Conservation (phyloP, 2,888 invertebrate species). For the Drosophila austrosaltans region DNA sequence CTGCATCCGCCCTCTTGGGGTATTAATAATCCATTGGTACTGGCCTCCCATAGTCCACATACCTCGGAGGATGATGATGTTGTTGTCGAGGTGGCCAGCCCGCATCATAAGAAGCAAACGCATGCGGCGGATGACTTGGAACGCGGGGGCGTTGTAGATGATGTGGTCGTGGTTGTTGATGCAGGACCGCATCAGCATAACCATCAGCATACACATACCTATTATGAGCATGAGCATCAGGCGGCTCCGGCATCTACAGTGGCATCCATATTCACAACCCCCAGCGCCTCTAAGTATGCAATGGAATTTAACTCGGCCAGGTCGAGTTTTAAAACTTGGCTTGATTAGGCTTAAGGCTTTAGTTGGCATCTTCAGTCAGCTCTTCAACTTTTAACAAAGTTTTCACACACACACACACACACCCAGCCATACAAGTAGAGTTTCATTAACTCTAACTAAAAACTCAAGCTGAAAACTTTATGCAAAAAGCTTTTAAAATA, state of each 20-base stretch:
- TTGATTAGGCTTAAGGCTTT: constrained; percentile 28
- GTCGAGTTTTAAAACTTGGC: constrained; percentile 36
- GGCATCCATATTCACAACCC: constrained; percentile 53
- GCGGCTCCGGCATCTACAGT: constrained; percentile 53
- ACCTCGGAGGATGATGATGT: constrained; percentile 81
- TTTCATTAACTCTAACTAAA: constrained; percentile 67
- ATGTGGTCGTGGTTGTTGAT: constrained; percentile 80
- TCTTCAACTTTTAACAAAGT: constrained; percentile 51
- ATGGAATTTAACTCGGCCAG: constrained; percentile 42
- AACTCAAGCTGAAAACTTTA: constrained; percentile 61
- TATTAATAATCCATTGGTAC: constrained; percentile 82
- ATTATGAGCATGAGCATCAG: constrained; percentile 64
- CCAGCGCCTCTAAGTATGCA: constrained; percentile 62
- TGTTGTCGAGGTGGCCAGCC: constrained; percentile 71
- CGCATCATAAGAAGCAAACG: constrained; percentile 63
- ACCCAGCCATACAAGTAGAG: constrained; percentile 8
- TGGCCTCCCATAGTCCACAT: constrained; percentile 84
- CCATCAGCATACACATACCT: constrained; percentile 65
- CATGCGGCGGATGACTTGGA: constrained; percentile 52
- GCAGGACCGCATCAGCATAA: constrained; percentile 59
- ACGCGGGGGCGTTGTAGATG: constrained; percentile 68
- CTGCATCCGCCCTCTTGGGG: constrained; percentile 85
- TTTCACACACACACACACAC: constrained; percentile 21
- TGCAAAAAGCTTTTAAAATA: constrained; percentile 80
- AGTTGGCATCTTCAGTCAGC: constrained; percentile 47